phyloP scores from a whole-genome alignment of 2,888 invertebrate genomes.

The Microctonus hyperodae region DNA sequence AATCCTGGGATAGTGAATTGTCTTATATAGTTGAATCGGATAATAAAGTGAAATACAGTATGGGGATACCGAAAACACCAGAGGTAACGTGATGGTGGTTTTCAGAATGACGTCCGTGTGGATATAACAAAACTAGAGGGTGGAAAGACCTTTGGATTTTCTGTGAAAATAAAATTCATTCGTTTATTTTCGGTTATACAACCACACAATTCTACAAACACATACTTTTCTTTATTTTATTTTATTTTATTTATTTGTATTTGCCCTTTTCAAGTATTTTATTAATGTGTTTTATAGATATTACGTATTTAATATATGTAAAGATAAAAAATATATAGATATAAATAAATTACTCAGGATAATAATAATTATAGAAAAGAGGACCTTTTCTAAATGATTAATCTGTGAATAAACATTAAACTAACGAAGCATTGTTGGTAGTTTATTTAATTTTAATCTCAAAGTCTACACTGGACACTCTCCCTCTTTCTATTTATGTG shows the following conservation, averaged over 20 bases:
- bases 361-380: neutral
- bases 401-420: neutral
- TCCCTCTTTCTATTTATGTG: no score
- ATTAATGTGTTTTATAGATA: neutral
- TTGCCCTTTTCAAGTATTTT: neutral
- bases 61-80: neutral
- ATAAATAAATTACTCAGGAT: no score
- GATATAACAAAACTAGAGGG: neutral
- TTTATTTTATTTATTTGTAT: no score
- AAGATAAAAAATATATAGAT: no score
- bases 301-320: no score
- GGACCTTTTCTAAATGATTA: neutral
- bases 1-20: neutral
- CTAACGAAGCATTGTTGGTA: neutral
- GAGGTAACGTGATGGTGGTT: neutral
- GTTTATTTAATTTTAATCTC: neutral
- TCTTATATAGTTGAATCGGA: constrained; percentile 3
- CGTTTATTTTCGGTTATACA: neutral
- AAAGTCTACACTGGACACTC: neutral
- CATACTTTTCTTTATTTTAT: neutral
- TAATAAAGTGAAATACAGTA: constrained; percentile 21
- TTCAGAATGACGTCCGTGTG: constrained; percentile 1
- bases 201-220: neutral
- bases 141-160: neutral
- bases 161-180: neutral